Evolutionary conservation across 2,888 invertebrate species (phyloP).

Genomic region (Rhingia rostrata): DNA sequence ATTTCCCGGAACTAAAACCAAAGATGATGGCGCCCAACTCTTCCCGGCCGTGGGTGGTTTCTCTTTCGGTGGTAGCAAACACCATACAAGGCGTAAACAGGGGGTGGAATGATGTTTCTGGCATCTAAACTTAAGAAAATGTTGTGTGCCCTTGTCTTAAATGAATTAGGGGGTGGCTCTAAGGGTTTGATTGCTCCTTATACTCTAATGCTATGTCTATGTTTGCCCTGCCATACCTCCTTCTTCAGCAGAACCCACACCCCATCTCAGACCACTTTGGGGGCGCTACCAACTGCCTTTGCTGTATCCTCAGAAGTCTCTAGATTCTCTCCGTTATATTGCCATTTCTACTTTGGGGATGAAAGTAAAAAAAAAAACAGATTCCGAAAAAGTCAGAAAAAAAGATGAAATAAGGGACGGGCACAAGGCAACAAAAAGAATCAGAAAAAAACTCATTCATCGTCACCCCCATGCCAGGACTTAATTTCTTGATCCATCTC

Average conservation of each 20-base stretch:
- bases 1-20: slow-evolving; percentile 72
- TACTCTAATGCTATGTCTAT: slow-evolving; percentile 70
- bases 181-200: slow-evolving; percentile 73
- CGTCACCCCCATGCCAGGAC: slow-evolving; percentile 73
- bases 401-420: slow-evolving; percentile 72
- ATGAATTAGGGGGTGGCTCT: slow-evolving; percentile 74
- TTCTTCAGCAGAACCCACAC: too few relatives aligned
- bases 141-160: slow-evolving; percentile 75
- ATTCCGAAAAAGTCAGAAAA: slow-evolving; percentile 73
- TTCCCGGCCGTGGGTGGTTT: slow-evolving; percentile 36
- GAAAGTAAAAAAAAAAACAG: slow-evolving; percentile 38
- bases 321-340: slow-evolving; percentile 52
- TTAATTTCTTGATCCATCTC: slow-evolving; percentile 72
- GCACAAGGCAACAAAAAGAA: slow-evolving; percentile 52
- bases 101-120: slow-evolving; percentile 71
- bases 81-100: slow-evolving; percentile 8
- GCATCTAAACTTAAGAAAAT: slow-evolving; percentile 75
- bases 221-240: slow-evolving; percentile 24
- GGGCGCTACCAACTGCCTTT: slow-evolving; percentile 43
- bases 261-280: slow-evolving; percentile 21
- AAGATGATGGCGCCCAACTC: slow-evolving; percentile 65
- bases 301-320: slow-evolving; percentile 62
- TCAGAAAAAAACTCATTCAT: slow-evolving; percentile 66
- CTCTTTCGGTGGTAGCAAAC: slow-evolving; percentile 7
- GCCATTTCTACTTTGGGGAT: slow-evolving; percentile 56